Conservation (phyloP, 2,113 vertebrate genomes). For the Asarcornis scutulata region DNA sequence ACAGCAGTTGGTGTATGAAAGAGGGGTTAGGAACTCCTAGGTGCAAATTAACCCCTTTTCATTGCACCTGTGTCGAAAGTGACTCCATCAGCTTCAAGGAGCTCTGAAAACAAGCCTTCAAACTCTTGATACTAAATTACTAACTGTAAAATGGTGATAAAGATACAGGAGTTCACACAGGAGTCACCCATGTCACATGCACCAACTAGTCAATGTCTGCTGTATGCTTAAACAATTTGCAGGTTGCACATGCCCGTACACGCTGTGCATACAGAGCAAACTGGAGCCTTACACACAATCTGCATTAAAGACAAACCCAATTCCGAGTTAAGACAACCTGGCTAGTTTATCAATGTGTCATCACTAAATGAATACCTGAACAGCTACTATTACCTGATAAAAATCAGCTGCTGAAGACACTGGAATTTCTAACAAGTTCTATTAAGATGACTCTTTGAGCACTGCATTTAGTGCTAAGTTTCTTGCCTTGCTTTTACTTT, state of each 20-base stretch:
- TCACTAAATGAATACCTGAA: background rate
- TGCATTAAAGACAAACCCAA: background rate
- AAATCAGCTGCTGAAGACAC: background rate
- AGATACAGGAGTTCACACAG: background rate
- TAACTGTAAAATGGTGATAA: background rate
- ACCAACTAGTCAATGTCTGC: background rate
- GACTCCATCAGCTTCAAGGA: background rate
- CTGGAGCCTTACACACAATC: background rate
- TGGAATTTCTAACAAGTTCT: background rate
- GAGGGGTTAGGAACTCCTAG: background rate
- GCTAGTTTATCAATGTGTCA: background rate
- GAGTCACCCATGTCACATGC: background rate
- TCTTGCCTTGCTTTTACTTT: background rate
- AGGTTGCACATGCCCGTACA: background rate
- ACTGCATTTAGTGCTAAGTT: background rate
- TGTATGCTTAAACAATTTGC: background rate
- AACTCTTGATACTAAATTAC: background rate
- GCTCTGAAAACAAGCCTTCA: background rate
- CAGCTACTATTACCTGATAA: background rate
- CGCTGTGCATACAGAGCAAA: background rate
- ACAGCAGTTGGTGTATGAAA: background rate
- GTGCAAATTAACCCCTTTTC: background rate
- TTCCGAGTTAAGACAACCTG: background rate
- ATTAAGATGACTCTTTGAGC: background rate
- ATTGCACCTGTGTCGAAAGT: background rate